Conservation (phyloP, 2,888 invertebrate genomes). For the Machimus atricapillus region DNA sequence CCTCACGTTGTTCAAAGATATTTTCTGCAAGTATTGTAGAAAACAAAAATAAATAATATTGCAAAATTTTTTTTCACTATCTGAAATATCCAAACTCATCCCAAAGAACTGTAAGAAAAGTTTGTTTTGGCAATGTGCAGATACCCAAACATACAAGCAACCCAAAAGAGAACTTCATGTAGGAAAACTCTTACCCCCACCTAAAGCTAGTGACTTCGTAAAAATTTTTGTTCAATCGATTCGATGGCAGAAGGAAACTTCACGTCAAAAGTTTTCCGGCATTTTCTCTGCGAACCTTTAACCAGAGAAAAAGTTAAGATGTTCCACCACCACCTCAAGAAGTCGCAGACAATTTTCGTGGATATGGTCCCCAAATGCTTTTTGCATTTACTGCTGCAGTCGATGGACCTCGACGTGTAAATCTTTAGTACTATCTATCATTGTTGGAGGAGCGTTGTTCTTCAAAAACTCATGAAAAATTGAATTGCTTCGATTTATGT, state of each 20-base stretch:
- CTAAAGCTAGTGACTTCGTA: neutral
- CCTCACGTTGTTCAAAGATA: neutral
- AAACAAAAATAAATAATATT: neutral
- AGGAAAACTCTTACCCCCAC: neutral
- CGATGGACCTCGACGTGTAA: neutral
- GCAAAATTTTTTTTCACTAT: neutral
- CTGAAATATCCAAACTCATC: neutral
- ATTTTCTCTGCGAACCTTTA: neutral
- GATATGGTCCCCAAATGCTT: neutral
- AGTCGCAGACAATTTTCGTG: neutral
- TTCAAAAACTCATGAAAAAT: neutral
- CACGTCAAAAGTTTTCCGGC: neutral
- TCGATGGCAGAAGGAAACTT: neutral
- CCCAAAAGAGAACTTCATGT: neutral
- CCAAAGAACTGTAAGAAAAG: neutral
- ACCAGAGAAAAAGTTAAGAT: neutral
- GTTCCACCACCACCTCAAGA: neutral
- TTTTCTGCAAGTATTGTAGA: neutral
- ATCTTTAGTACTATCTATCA: neutral
- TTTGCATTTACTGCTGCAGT: neutral
- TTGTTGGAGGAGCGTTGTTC: neutral
- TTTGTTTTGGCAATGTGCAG: neutral
- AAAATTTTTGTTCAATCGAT: neutral
- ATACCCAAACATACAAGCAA: neutral
- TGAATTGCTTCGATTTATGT: neutral